Evolutionary conservation across 2,797 vertebrate genomes (phyloP), one percentile per base, ranked within the genome.

Genomic region (Eremophila alpestris): DNA sequence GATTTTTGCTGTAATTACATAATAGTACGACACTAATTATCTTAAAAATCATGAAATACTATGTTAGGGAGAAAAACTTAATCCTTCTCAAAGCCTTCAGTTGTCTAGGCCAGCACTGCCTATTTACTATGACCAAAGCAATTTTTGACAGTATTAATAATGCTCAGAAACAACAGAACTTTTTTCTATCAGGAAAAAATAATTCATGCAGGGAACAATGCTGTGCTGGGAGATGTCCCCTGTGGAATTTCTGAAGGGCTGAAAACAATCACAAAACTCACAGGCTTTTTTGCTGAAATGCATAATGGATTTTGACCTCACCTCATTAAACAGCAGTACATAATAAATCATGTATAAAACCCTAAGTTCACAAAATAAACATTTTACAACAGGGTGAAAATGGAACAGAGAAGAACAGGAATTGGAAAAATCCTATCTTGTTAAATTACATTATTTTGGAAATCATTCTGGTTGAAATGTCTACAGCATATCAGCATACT

Each of bases 311-410:
- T 94, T 93, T 93, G 59, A 83, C 89, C 74, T 94, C 7, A 4
- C 80, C 51, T 96, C 90, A 94, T 96, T 95, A 82, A 94, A 90
- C 77, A 89, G 30, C 55, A 73, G 36, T 87, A 51, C 43, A 48
- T 84, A 81, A 86, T 56, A 69, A 32, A 55, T 92, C 54, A 75
- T 84, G 30, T 92, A 38, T 62, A 86, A 92, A 91, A 60, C 27
- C 18, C 62, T 64, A 74, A 74, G 40, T 27, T 71, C 17, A 7
- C 38, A 58, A 62, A 86, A 40, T 68, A 71, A 88, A 81, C 46
- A 40, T 78, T 90, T 91, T 78, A 23, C 19, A 80, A 10, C 7
- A 71, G 62, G 10, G 7, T 65, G 27, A 69, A 95, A 96, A 63
- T 64, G 23, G 32, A 89, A 79, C 14, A 77, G 48, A 84, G 45